phyloP scores from a whole-genome alignment of 2,797 vertebrate species.

The Enoplosus armatus region DNA sequence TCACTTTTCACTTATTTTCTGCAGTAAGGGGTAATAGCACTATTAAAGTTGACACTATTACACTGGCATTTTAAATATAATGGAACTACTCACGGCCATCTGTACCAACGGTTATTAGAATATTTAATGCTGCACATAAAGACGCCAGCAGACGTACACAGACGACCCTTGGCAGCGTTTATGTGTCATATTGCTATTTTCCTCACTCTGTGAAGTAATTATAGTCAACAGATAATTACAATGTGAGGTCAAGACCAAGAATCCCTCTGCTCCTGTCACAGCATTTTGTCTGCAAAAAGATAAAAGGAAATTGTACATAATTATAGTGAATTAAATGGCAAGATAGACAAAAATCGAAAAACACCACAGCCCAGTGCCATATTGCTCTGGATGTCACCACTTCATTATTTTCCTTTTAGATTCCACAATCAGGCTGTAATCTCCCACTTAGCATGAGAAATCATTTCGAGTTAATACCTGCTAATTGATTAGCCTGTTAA shows the following conservation, averaged over 20 bases:
- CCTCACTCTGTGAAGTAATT: not conserved
- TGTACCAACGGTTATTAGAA: conserved; percentile 3
- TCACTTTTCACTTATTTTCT: not conserved
- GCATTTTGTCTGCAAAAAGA: not conserved
- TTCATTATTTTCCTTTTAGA: conserved; percentile 3
- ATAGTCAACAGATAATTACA: not conserved
- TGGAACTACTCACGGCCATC: not conserved
- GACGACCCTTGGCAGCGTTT: not conserved
- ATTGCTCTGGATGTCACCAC: not conserved
- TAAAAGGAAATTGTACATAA: not conserved
- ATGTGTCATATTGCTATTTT: not conserved
- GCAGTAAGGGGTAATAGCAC: not conserved
- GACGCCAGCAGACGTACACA: not conserved
- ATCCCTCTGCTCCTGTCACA: not conserved
- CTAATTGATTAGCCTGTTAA: conserved; percentile 35
- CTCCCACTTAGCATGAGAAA: conserved; percentile 17
- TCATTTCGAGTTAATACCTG: conserved; percentile 19
- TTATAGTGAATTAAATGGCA: not conserved
- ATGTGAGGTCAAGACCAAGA: not conserved
- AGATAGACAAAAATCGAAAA: not conserved
- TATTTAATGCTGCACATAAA: conserved; percentile 15
- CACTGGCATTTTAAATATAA: not conserved
- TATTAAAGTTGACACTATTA: conserved; percentile 16
- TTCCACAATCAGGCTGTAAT: conserved; percentile 7
- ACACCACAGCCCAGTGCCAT: not conserved